Evolutionary conservation across 2,113 vertebrate species (phyloP), one percentile per base, ranked within the genome.

Genomic region (Spea bombifrons): DNA sequence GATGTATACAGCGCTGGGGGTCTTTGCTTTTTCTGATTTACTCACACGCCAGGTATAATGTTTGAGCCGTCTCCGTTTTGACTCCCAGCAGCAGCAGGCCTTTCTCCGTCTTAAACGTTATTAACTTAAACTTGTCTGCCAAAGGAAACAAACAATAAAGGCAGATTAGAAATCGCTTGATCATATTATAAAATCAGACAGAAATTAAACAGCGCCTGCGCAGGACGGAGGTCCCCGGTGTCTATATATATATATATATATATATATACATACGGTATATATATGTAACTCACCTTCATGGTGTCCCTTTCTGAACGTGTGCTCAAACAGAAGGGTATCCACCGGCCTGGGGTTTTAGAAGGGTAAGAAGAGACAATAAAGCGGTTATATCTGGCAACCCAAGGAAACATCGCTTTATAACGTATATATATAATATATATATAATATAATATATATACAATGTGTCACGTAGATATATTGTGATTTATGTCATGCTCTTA

Each of bases 31-130:
- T 30, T 1, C 1, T 30, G 30, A 30, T 30, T 30, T 73, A 79
- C 76, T 79, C 49, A 79, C 76, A 79, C 15, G 76, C 76, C 13
- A 79, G 43, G 15, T 65, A 79, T 55, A 79, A 66, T 0, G 49
- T 66, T 15, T n/a, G 53, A 4, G 13, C n/a, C 8, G 5, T 52
- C 7, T 66, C 44, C 5, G 30, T 72, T 52, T 13, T 17, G 13
- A 73, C 7, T 55, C 49, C 76, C 43, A 79, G 13, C 3, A 79
- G 61, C 9, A 79, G 49, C 49, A 79, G 16, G 66, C n/a, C 16
- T 3, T 73, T 5, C 9, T 15, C 63, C 13, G 69, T 79, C n/a
- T 66, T 46, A n/a, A 72, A 79, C 5, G 8, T 49, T 7, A 45
- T 7, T n/a, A 57, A 30, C 30, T 30, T 43, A 47, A n/a, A 7